Base-by-base conservation (phyloP, 2,113 vertebrate genomes). In the Tylochromis polylepis region DNA sequence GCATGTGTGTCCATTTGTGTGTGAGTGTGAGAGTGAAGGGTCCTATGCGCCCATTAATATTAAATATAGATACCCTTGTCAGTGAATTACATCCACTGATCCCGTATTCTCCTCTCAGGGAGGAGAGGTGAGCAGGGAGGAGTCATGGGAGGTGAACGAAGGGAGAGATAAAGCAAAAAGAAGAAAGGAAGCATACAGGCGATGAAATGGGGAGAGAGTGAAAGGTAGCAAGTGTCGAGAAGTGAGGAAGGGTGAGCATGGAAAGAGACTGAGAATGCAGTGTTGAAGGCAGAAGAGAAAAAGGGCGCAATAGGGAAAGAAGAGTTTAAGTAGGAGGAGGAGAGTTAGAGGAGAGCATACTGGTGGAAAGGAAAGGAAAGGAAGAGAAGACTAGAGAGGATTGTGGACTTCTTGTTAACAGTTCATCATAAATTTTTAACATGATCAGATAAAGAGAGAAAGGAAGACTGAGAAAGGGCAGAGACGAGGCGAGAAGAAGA, bases 41-140 rank as follows among this genome's bases (percentile, higher is more conserved):
- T 97, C 96, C 96, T 95, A 90, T 86, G 96, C 84, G 90, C 90
- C 97, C 97, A 98, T 98, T 98, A 98, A 98, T 98, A 99, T 98
- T 99, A 98, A 98, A 98, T 98, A 99, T 97, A 98, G 98, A 99
- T 98, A 97, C 96, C 97, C 97, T 97, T 99, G 98, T 98, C 98
- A 97, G 96, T 96, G 96, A 97, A 98, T 98, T 98, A 97, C 97
- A 98, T 97, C 96, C 93, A 70, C 95, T 96, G 95, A 98, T 97
- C 97, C 89, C 49, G 96, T 97, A 97, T 97, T 96, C 95, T 97
- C 95, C 96, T 92, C 93, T 90, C 84, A 93, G 86, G 93, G 90
- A 95, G 93, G 89, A 93, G 91, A 95, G 95, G 94, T 94, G 92
- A 93, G 87, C 85, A 86, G 81, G 59, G 89, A 92, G 90, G 88